These are phyloP conservation scores for Cerastis leucographa DNA, from an alignment of 2,888 invertebrate genomes.

Conservation along the genomic window DNA sequence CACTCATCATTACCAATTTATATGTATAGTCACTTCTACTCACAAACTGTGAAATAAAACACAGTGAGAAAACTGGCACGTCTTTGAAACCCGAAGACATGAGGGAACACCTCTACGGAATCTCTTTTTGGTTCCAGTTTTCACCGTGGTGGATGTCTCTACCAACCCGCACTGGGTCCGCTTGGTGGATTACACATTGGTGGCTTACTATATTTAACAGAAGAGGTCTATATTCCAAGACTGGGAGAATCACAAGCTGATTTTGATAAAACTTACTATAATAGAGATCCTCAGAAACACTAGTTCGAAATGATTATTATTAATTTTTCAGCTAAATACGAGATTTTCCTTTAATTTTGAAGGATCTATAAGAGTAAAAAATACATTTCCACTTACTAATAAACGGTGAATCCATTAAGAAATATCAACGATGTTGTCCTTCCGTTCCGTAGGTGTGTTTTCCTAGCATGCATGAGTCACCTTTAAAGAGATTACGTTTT, in stretches of 20 bases:
- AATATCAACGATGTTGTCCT: conserved; percentile 13
- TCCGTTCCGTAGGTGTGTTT: conserved; percentile 20
- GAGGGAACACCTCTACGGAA: background rate
- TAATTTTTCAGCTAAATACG: background rate
- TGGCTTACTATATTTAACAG: no score
- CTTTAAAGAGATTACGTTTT: background rate
- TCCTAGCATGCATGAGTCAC: conserved; percentile 30
- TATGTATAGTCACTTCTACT: background rate
- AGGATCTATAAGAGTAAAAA: background rate
- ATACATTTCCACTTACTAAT: conserved; percentile 31
- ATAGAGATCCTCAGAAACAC: background rate
- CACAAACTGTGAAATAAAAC: background rate
- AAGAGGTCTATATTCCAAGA: background rate
- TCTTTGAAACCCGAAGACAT: background rate
- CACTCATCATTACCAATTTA: background rate
- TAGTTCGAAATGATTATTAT: background rate
- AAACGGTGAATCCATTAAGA: conserved; percentile 9
- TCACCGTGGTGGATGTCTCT: background rate
- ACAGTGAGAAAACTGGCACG: no score
- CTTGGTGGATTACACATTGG: background rate
- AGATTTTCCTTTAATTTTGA: background rate
- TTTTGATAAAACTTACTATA: background rate
- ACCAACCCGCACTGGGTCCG: background rate
- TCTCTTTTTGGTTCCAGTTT: background rate
- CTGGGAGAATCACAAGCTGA: background rate